A percentile compares a stretch with the other conserved stretches of the same genome.
Conservation (phyloP, 2,888 invertebrate genomes). For the Eupithecia pulchellata region DNA sequence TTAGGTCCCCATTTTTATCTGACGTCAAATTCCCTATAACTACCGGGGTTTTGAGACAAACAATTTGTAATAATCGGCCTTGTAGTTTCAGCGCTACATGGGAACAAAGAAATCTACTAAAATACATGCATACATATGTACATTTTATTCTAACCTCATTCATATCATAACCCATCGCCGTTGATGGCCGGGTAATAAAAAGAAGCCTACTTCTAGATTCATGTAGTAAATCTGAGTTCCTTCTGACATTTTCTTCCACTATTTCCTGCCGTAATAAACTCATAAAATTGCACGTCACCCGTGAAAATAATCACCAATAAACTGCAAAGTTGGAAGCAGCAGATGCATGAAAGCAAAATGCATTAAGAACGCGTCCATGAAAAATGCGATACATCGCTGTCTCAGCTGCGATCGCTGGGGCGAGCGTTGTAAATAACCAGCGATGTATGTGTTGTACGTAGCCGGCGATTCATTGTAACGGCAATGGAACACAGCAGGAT, state of each 20-base stretch:
- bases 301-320: slow-evolving; percentile 17
- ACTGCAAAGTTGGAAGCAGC: slow-evolving; percentile 20
- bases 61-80: no score
- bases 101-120: no score
- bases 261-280: neutral
- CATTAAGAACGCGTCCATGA: slow-evolving; percentile 49
- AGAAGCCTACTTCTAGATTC: neutral
- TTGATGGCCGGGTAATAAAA: no score
- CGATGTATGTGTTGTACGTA: slow-evolving; percentile 36
- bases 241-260: neutral
- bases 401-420: slow-evolving; percentile 47
- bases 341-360: slow-evolving; percentile 27
- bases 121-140: no score
- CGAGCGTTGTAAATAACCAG: slow-evolving; percentile 48
- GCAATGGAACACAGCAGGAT: neutral
- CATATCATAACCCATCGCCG: no score
- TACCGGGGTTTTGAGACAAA: no score
- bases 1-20: no score
- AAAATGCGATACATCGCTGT: slow-evolving; percentile 49
- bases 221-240: neutral
- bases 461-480: neutral
- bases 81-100: no score
- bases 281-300: slow-evolving; percentile 1
- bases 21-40: no score
- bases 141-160: no score